Percentiles rank a stretch among this genome's conserved stretches.
Conservation (phyloP, 2,113 vertebrate genomes). For the Cololabis saira region DNA sequence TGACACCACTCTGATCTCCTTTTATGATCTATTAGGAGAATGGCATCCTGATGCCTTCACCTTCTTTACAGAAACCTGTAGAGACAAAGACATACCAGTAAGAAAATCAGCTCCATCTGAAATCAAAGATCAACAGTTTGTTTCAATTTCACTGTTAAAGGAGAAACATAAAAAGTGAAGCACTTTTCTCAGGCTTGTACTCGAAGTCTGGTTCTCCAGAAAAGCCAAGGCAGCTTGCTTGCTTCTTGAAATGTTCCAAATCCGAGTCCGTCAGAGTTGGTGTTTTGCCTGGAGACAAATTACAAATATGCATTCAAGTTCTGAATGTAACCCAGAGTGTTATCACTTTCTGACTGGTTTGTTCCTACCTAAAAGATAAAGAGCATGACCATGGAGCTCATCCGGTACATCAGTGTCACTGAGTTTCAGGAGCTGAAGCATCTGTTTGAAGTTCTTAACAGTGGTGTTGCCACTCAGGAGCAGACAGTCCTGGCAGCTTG, state of each 20-base stretch:
- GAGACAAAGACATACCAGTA: not conserved
- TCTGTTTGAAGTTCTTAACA: accelerated
- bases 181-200: constrained; percentile 33
- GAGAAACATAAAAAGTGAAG: not conserved
- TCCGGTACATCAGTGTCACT: accelerated
- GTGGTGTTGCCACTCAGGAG: not conserved
- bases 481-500: not conserved
- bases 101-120: not conserved
- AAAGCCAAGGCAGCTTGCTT: constrained; percentile 54
- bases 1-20: too few species aligned
- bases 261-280: constrained; percentile 13
- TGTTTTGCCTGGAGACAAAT: constrained; percentile 13
- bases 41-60: not conserved
- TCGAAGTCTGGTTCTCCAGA: constrained; percentile 27
- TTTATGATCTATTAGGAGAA: not conserved
- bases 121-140: not conserved
- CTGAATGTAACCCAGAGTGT: not conserved
- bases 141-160: not conserved
- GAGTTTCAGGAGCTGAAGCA: accelerated
- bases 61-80: constrained; percentile 45
- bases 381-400: accelerated
- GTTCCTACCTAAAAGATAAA: constrained; percentile 49
- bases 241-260: constrained; percentile 44
- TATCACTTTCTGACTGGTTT: not conserved
- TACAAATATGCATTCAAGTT: not conserved